Percentiles rank a stretch among this genome's conserved stretches.
phyloP scores from a whole-genome alignment of 2,113 vertebrate species.

The Boleophthalmus pectinirostris region DNA sequence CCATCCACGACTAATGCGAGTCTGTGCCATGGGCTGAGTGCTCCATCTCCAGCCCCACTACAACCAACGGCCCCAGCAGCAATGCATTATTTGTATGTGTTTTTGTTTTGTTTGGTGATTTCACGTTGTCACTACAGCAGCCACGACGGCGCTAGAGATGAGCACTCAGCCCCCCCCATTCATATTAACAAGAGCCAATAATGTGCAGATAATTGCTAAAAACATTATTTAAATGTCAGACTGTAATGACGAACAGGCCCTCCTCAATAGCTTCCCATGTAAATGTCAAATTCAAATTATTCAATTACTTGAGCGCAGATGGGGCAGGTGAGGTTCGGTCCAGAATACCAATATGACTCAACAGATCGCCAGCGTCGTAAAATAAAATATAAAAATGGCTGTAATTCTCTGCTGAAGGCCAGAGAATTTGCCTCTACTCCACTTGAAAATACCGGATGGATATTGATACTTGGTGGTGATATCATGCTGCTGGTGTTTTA shows the following conservation, averaged over 20 bases:
- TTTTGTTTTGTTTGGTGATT: conserved; percentile 47
- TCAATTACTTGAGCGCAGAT: conserved; percentile 70
- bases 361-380: conserved; percentile 39
- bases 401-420: conserved; percentile 68
- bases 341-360: conserved; percentile 69
- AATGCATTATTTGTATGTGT: conserved; percentile 56
- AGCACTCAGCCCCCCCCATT: conserved; percentile 26
- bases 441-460: conserved; percentile 53
- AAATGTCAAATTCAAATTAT: conserved; percentile 83
- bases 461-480: conserved; percentile 37
- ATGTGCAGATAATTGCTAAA: conserved; percentile 74
- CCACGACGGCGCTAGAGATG: not conserved
- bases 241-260: conserved; percentile 69
- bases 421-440: no score
- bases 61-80: conserved; percentile 35
- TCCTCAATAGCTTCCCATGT: conserved; percentile 70
- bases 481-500: no score
- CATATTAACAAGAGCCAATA: conserved; percentile 68
- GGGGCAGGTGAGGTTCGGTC: conserved; percentile 68
- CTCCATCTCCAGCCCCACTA: conserved; percentile 60
- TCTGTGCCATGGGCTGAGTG: conserved; percentile 64
- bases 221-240: conserved; percentile 80
- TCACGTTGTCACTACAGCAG: conserved; percentile 52
- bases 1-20: conserved; percentile 78
- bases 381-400: conserved; percentile 52